Base-by-base conservation (phyloP, 2,888 invertebrate species). In the Lepidocyrtoides sp. region DNA sequence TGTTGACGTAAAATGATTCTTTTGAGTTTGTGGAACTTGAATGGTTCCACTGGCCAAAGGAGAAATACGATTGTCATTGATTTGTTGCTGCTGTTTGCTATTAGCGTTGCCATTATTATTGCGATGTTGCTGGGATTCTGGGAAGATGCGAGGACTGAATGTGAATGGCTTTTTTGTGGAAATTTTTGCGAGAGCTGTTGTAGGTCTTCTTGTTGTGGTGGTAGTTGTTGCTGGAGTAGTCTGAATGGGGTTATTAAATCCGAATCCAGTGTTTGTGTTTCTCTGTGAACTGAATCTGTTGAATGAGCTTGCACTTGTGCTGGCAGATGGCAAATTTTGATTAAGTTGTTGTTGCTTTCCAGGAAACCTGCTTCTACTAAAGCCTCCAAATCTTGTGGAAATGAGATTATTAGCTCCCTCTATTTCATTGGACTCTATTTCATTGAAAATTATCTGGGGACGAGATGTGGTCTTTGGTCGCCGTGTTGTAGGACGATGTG, bases 391-490 rank as follows among this genome's bases (percentile, higher is more conserved):
- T 72, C 92, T 32, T 14, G 79, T 92, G 3, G 91, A 60, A 60
- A 84, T 84, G 7, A 57, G 57, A 41, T 57, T 75, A 36, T 89
- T 89, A n/a, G 79, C 26, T 36, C 77, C 77, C 23, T 84, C 92
- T 26, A 94, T 92, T 63, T 94, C 94, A 82, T 94, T 94, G 1
- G 93, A 92, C 26, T 94, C 94, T 57, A 94, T 93, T 60, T 94
- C 94, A 81, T 94, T 94, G 84, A 93, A 94, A 48, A 91, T 63
- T 10, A 93, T 92, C 72, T 90, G 83, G 8, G 89, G 83, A 12
- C 72, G 81, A 44, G 86, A 14, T 48, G 86, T 2, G 60, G 72
- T 75, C 12, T 14, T 48, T 44, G 29, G 85, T 90, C 26, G 75
- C 57, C 51, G 57, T 20, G 83, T 87, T 17, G 91, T 69, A 4